These are phyloP conservation scores for Balaeniceps rex DNA, from an alignment of 2,113 vertebrate genomes.

Conservation along the genomic window DNA sequence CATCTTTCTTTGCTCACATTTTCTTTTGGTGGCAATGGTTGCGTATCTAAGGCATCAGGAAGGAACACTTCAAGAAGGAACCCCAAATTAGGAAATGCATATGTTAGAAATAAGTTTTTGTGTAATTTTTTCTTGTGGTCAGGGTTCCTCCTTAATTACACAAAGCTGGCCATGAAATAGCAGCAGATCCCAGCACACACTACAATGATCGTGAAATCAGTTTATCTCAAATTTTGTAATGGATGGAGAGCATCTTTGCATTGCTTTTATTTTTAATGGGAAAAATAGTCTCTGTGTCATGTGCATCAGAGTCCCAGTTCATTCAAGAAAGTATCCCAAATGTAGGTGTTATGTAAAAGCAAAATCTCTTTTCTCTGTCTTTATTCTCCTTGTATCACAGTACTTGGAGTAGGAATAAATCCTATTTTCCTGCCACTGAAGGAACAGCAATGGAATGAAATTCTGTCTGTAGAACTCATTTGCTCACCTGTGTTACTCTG, in stretches of 20 bases:
- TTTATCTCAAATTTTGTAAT: not conserved
- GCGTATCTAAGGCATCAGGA: not conserved
- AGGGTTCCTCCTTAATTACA: not conserved
- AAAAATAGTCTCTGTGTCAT: not conserved
- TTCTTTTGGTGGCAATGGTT: not conserved
- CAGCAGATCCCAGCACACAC: not conserved
- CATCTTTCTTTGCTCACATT: not conserved
- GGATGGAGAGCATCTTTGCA: not conserved
- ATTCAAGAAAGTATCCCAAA: not conserved
- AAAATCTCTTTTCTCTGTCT: not conserved
- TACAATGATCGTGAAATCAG: not conserved
- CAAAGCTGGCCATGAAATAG: not conserved
- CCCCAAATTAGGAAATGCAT: not conserved
- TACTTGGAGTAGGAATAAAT: not conserved
- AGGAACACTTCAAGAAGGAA: not conserved
- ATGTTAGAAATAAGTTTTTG: not conserved
- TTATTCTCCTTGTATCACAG: not conserved
- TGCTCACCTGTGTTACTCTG: not conserved
- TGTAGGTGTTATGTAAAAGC: not conserved
- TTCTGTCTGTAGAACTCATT: not conserved
- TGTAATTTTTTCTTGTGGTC: not conserved
- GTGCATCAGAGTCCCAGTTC: not conserved
- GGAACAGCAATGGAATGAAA: not conserved
- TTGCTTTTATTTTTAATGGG: not conserved
- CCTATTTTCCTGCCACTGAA: not conserved